These are phyloP conservation scores for Nyctibius bracteatus DNA, from an alignment of 2,113 vertebrate species.

Conservation along the genomic window DNA sequence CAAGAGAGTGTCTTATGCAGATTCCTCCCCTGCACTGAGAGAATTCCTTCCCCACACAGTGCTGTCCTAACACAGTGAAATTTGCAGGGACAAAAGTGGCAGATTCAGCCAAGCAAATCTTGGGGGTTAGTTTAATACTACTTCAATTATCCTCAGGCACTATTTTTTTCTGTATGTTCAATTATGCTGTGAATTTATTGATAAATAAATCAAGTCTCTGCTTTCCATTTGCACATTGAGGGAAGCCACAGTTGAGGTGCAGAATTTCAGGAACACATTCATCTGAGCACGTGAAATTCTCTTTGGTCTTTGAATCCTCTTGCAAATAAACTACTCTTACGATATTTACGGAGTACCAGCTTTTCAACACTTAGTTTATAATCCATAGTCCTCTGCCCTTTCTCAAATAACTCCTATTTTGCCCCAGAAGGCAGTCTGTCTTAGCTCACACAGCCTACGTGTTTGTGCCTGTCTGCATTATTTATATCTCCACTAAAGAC, in stretches of 20 bases:
- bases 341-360: conserved; percentile 34
- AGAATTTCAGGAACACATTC: conserved; percentile 38
- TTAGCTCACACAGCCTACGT: neutral
- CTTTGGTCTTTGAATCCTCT: conserved; percentile 19
- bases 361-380: conserved; percentile 55
- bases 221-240: conserved; percentile 1
- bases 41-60: neutral
- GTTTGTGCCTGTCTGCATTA: neutral
- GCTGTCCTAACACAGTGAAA: neutral
- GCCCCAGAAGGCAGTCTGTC: conserved; percentile 3
- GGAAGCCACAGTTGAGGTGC: conserved; percentile 5
- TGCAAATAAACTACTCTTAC: conserved; percentile 22
- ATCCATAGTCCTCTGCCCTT: conserved; percentile 33
- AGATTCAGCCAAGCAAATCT: conserved; percentile 44
- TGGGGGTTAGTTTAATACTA: conserved; percentile 13
- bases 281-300: conserved; percentile 10
- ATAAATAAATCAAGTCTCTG: conserved; percentile 50
- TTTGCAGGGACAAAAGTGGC: conserved; percentile 3
- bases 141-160: neutral
- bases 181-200: conserved; percentile 40
- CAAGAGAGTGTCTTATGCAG: neutral
- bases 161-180: neutral
- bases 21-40: neutral
- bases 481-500: neutral
- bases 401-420: conserved; percentile 53